Base-by-base conservation (phyloP, 1,140 invertebrate species). In the Pollicipes pollicipes region DNA sequence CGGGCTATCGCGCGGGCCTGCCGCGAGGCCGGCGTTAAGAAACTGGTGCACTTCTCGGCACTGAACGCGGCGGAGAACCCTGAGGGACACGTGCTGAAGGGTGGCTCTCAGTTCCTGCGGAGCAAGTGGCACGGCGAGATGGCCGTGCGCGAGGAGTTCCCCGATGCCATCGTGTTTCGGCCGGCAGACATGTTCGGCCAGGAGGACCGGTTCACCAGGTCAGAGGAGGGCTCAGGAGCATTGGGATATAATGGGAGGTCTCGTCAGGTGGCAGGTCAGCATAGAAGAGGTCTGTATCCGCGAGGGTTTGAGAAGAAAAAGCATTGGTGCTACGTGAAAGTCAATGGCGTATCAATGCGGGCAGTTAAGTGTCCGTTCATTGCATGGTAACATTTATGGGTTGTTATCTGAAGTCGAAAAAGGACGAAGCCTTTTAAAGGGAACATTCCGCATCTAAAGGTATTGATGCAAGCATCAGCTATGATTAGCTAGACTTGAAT, bases 81-180 rank as follows among this genome's bases (percentile, higher is more conserved):
- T 10, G 64, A 78, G 76, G 74, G 75, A 70, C 70, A 83, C n/a
- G 72, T 85, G 58, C 64, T 85, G 10, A 75, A 82, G 73, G 80
- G 79, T 45, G 89, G 89, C 30, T 92, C 90, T 0, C 76, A 82
- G 76, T 89, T 83, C 76, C 83, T 90, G 63, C 83, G 81, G 76
- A 86, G 86, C 71, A 93, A 93, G 83, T 91, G 85, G 79, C 76
- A 82, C 64, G 94, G 95, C 30, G 96, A 99, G 82, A 75, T 84
- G 76, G 93, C 90, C 27, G 94, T 99, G 0, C 83, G 83, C 72
- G 88, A 94, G 79, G 95, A 97, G 80, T 99, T 98, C 80, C 97
- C 97, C 1, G 87, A 94, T 72, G 97, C 94, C 10, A 94, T 90
- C 21, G 94, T 99, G 73, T 84, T 99, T 73, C 84, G 93, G 70